Conservation (phyloP, 2,888 invertebrate species). For the Phortica okadai region DNA sequence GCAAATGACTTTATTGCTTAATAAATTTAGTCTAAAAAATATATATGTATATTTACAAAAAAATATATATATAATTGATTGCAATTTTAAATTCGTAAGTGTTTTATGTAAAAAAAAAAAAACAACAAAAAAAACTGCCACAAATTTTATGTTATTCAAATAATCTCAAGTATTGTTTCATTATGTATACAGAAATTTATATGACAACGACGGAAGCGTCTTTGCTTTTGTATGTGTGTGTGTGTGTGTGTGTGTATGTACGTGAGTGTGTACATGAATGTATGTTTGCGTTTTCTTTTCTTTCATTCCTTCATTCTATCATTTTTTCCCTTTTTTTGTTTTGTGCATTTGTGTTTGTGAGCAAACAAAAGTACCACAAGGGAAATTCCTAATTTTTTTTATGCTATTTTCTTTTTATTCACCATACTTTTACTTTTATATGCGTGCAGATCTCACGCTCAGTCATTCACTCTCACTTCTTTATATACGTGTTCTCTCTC, state of each 20-base stretch:
- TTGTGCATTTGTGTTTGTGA: conserved; percentile 15
- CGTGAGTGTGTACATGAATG: neutral
- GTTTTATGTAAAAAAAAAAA: neutral
- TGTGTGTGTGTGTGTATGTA: conserved; percentile 7
- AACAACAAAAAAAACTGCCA: conserved; percentile 9
- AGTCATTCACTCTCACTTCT: conserved; percentile 14
- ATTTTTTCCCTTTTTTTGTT: conserved; percentile 32
- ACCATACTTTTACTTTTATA: conserved; percentile 67
- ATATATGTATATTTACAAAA: neutral
- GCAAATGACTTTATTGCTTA: conserved; percentile 4
- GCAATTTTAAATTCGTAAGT: neutral
- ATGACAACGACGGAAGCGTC: conserved; percentile 31
- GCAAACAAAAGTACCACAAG: conserved; percentile 53
- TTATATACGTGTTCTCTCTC: neutral
- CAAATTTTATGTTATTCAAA: conserved; percentile 21
- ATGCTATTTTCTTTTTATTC: conserved; percentile 59
- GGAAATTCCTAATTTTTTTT: conserved; percentile 57
- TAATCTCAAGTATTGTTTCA: conserved; percentile 41
- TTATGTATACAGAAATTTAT: conserved; percentile 61
- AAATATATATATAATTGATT: neutral
- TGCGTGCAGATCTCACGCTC: conserved; percentile 30
- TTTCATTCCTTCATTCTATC: neutral
- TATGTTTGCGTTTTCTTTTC: conserved; percentile 27
- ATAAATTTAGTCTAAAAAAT: neutral
- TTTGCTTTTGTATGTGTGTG: conserved; percentile 4